These are phyloP conservation scores for Pelochelys cantorii DNA, from an alignment of 2,797 vertebrate genomes.

Conservation along the genomic window DNA sequence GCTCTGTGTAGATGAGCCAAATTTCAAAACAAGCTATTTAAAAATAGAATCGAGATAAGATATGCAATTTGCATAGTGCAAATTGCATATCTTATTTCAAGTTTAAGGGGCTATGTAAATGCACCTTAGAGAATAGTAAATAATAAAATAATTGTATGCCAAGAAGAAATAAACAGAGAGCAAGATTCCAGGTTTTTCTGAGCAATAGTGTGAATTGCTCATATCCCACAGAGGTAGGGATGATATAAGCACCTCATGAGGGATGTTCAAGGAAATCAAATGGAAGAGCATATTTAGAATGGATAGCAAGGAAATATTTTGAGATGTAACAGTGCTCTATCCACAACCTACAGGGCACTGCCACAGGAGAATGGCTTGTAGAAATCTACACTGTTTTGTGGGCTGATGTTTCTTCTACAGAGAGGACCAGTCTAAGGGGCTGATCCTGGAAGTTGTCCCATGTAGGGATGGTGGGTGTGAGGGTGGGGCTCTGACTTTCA, in stretches of 20 bases:
- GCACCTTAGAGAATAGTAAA: neutral
- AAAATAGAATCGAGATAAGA: too few species aligned
- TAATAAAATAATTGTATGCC: neutral
- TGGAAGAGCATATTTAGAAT: neutral
- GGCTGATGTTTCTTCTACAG: neutral
- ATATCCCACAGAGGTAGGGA: neutral
- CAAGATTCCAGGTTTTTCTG: neutral
- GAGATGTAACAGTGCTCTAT: neutral
- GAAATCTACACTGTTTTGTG: neutral
- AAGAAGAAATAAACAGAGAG: neutral
- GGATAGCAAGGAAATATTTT: neutral
- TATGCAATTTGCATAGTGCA: too few species aligned
- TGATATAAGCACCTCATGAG: neutral
- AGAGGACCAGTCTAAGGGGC: neutral
- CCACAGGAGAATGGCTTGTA: neutral
- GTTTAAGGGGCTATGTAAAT: too few species aligned
- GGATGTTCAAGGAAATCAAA: neutral
- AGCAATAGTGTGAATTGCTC: neutral
- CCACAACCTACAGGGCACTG: too few species aligned
- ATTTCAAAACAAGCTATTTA: too few species aligned
- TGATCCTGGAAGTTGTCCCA: neutral
- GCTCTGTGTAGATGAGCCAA: too few species aligned
- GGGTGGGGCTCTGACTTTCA: neutral
- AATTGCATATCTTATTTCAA: too few species aligned
- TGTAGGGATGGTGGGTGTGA: neutral